These are phyloP conservation scores for Garrulus glandarius DNA, from an alignment of 2,797 vertebrate species.

Conservation along the genomic window DNA sequence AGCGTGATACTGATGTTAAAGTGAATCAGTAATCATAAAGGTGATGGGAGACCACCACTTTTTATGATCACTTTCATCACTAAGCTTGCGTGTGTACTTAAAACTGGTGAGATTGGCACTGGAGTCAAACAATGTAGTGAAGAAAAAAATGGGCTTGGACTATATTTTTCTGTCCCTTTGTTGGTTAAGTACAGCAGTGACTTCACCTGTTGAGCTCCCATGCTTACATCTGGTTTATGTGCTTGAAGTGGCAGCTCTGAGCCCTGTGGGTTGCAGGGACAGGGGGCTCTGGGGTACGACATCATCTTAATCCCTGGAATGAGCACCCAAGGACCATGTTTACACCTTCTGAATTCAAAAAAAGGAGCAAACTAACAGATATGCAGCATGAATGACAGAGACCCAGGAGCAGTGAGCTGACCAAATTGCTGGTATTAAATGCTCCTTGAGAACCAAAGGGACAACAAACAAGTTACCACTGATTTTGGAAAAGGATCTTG, in stretches of 20 bases:
- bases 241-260: neutral
- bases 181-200: neutral
- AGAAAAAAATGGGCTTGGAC: neutral
- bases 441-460: neutral
- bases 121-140: accelerated
- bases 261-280: neutral
- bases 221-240: neutral
- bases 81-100: neutral
- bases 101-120: neutral
- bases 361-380: neutral
- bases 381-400: neutral
- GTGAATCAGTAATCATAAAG: neutral
- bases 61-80: neutral
- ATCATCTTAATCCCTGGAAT: neutral
- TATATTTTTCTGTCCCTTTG: neutral
- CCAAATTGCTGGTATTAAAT: neutral
- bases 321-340: accelerated
- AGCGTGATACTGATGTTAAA: neutral
- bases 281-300: neutral
- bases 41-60: neutral
- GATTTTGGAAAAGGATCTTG: neutral
- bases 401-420: neutral
- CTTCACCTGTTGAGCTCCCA: neutral
- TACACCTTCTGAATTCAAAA: neutral
- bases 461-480: neutral